Conservation (phyloP, 1,140 invertebrate genomes). For the Neodiprion lecontei region DNA sequence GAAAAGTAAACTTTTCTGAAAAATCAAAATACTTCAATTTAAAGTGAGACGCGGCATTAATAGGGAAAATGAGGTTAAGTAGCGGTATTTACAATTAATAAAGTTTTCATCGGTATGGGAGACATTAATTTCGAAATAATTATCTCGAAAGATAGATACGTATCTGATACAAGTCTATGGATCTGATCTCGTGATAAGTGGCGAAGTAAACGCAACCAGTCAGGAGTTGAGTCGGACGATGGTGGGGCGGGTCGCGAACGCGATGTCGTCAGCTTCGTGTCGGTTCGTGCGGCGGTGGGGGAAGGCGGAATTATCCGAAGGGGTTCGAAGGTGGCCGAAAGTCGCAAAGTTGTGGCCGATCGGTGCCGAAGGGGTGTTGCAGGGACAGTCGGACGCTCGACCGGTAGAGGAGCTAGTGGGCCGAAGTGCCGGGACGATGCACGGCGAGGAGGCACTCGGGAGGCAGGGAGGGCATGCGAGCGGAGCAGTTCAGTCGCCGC, state of each 20-base stretch:
- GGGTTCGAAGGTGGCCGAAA: not conserved
- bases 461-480: constrained; percentile 58
- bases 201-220: not conserved
- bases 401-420: constrained; percentile 6
- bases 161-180: not conserved
- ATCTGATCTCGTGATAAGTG: not conserved
- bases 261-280: constrained; percentile 4
- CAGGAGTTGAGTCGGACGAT: not conserved
- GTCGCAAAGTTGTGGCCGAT: not conserved
- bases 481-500: constrained; percentile 57
- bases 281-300: not conserved
- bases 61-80: not conserved
- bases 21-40: no score
- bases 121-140: not conserved
- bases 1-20: no score
- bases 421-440: constrained; percentile 3
- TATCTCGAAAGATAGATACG: not conserved
- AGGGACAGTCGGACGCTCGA: not conserved
- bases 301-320: not conserved
- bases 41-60: no score
- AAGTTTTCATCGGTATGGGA: not conserved
- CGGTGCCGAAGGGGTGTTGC: not conserved
- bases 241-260: not conserved
- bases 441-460: constrained; percentile 50
- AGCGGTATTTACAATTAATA: not conserved